Conservation (phyloP, 2,113 vertebrate genomes). For the Dinomys branickii region DNA sequence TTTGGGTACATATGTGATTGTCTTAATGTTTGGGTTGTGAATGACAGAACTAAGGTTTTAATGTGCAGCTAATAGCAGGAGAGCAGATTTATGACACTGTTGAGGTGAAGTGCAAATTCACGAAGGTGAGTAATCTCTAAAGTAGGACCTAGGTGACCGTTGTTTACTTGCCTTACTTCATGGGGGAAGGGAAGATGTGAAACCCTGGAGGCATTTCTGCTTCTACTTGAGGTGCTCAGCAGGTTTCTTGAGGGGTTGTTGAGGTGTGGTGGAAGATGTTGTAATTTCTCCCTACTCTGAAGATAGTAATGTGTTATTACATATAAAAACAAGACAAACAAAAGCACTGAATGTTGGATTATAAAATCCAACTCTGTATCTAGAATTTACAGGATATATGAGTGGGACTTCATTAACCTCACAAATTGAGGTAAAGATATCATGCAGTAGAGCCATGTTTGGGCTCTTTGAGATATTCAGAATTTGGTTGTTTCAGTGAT, state of each 20-base stretch:
- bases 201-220: neutral
- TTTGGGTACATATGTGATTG: neutral
- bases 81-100: neutral
- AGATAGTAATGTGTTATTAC: neutral
- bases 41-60: neutral
- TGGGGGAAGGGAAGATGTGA: neutral
- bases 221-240: neutral
- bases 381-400: neutral
- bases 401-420: neutral
- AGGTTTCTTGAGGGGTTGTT: neutral
- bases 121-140: neutral
- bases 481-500: neutral
- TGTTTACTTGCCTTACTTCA: neutral
- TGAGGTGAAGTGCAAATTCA: neutral
- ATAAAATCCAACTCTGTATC: neutral
- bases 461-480: conserved; percentile 11
- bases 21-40: neutral
- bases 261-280: neutral
- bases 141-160: neutral
- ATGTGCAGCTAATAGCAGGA: neutral
- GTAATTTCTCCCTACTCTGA: neutral
- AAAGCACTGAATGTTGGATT: neutral
- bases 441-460: neutral
- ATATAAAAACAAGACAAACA: neutral
- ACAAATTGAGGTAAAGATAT: neutral